These are phyloP conservation scores for Hydropotes inermis DNA, from an alignment of 2,113 vertebrate genomes.

Conservation along the genomic window DNA sequence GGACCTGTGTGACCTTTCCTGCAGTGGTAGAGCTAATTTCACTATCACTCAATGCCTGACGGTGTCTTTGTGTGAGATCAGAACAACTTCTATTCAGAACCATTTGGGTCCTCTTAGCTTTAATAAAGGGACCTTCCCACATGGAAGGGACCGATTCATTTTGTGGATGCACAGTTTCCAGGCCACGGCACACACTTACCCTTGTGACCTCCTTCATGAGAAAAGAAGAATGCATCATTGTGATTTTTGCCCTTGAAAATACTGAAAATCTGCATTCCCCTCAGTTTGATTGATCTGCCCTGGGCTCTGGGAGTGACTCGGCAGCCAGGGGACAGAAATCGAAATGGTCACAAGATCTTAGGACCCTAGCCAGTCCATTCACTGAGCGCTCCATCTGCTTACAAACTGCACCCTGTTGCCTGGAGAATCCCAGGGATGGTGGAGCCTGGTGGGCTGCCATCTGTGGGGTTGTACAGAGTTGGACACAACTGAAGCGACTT, in stretches of 20 bases:
- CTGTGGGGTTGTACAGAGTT: too few species aligned
- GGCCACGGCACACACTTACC: rapidly evolving
- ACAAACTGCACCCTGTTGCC: background rate
- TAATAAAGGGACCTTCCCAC: background rate
- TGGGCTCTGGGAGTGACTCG: background rate
- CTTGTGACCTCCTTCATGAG: background rate
- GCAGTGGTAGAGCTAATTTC: background rate
- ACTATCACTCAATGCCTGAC: background rate
- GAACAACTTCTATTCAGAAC: background rate
- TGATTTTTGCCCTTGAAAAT: background rate
- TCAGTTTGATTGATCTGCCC: background rate
- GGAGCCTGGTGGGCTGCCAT: too few species aligned
- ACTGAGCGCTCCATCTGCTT: background rate
- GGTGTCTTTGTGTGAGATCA: too few species aligned
- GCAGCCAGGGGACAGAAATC: background rate
- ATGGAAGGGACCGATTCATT: background rate
- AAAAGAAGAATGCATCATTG: background rate
- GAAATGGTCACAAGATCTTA: background rate
- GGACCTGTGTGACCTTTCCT: background rate
- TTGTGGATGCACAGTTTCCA: background rate
- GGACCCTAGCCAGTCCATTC: background rate
- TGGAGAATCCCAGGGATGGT: too few species aligned
- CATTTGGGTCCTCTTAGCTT: background rate
- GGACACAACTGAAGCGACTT: too few species aligned
- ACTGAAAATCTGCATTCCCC: background rate